Conservation (phyloP, 2,113 vertebrate species). For the Ochotona princeps region DNA sequence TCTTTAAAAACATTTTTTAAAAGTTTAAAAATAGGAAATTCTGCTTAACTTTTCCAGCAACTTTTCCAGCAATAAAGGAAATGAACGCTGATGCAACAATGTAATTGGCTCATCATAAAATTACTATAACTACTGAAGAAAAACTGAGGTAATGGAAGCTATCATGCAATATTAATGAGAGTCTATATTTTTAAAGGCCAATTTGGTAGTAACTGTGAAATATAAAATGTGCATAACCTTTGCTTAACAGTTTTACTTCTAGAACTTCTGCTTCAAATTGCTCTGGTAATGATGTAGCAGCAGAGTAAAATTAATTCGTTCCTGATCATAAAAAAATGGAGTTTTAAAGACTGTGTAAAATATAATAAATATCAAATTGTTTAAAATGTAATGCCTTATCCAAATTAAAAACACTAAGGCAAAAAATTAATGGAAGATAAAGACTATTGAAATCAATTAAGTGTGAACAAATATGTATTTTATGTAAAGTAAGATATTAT, state of each 20-base stretch:
- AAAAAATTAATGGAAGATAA: background rate
- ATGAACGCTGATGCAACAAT: background rate
- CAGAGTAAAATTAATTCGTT: background rate
- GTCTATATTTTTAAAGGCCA: constrained; percentile 3
- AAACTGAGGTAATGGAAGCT: background rate
- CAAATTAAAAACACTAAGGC: background rate
- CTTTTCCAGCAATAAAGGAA: background rate
- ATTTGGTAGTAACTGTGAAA: constrained; percentile 21
- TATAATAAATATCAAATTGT: background rate
- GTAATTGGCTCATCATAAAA: constrained; percentile 16
- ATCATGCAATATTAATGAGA: constrained; percentile 34
- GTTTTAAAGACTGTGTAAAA: background rate
- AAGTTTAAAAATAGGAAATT: background rate
- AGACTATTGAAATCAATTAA: background rate
- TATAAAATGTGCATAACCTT: background rate
- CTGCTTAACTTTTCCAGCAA: background rate
- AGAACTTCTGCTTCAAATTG: background rate
- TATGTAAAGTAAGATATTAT: background rate
- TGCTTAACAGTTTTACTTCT: constrained; percentile 28
- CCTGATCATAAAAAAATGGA: background rate
- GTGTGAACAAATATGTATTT: background rate
- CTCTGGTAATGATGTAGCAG: background rate
- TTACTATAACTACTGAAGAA: background rate
- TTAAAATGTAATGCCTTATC: background rate
- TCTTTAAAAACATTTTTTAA: background rate